Evolutionary conservation across 2,888 invertebrate genomes (phyloP).

Genomic region (Nebria brevicollis): DNA sequence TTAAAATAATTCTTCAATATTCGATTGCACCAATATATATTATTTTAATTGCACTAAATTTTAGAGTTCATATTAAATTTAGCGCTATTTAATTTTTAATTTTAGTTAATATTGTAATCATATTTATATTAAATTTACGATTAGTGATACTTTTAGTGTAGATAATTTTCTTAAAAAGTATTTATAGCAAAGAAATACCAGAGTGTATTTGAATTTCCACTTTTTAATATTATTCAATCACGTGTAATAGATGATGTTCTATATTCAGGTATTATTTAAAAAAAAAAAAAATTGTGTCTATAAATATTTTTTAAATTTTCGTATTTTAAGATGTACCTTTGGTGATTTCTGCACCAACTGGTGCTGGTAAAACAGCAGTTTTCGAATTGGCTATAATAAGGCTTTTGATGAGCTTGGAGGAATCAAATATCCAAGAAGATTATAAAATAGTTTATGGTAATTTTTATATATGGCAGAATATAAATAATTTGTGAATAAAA

Average conservation of each 20-base stretch:
- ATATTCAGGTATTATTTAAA: slow-evolving; percentile 66
- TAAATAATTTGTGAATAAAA: not conserved
- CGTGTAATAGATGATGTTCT: slow-evolving; percentile 75
- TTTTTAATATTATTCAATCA: slow-evolving; percentile 81
- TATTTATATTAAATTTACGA: no score
- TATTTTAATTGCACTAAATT: no score
- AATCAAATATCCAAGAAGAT: slow-evolving; percentile 60
- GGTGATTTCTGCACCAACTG: slow-evolving; percentile 83
- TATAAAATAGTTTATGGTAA: slow-evolving; percentile 81
- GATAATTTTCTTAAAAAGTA: slow-evolving; percentile 49
- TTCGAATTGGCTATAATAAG: slow-evolving; percentile 83
- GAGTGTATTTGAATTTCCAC: slow-evolving; percentile 69
- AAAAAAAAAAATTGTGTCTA: no score
- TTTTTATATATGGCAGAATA: slow-evolving; percentile 50
- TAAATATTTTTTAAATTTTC: slow-evolving; percentile 19
- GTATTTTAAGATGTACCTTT: slow-evolving; percentile 70
- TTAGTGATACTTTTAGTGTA: not conserved
- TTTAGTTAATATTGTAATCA: not conserved
- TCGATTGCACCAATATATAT: no score
- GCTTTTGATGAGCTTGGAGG: slow-evolving; percentile 68
- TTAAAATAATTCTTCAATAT: not conserved
- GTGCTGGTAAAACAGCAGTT: slow-evolving; percentile 85
- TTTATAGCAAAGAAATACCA: slow-evolving; percentile 67
- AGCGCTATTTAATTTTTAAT: not conserved
- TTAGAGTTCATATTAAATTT: no score